Base-by-base conservation (phyloP, 2,113 vertebrate genomes). In the Peromyscus californicus region DNA sequence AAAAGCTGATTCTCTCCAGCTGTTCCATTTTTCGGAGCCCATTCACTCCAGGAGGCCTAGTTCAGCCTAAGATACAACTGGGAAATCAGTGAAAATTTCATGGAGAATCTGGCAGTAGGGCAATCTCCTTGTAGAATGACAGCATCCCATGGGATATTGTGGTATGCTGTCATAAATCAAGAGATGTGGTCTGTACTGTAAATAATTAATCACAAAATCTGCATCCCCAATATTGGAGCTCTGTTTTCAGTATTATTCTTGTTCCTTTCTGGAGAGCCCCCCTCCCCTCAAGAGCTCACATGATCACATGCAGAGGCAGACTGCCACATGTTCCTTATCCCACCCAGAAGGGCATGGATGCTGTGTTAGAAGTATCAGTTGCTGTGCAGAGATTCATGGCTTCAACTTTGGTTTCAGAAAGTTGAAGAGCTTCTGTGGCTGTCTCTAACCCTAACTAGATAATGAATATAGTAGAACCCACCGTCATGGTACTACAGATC, bases 341-440 rank as follows among this genome's bases (percentile, higher is more conserved):
- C 15, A n/a, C 72, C 59, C 21, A 9, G 21, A 57, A 70, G 22
- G 72, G 2, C 15, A 72, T 51, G 31, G 93, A 88, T 59, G 3
- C 82, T 74, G 54, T 31, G 33, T 36, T 83, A 75, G 86, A 92
- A 16, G 63, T 36, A 17, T 48, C 57, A 24, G 51, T 79, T 59
- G 54, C 17, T 22, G 29, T 22, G 7, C 61, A 57, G 31, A 82
- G 91, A 91, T 91, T 26, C 15, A 48, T 33, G 4, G 36, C 59
- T 86, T 36, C 45, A 86, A 96, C 57, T 82, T 19, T 70, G n/a
- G 36, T 54, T 87, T 95, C n/a, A n/a, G 42, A 92, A 85, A 61
- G 2, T 7, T 83, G 51, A 21, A 48, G 70, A 76, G 45, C 4
- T 29, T 75, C 45, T 72, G 45, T 80, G 59, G 72, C 83, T 89